Percentiles rank a stretch among this genome's conserved stretches.
Evolutionary conservation across 1,140 invertebrate genomes (phyloP).

Genomic region (Apocrypta bakeri): DNA sequence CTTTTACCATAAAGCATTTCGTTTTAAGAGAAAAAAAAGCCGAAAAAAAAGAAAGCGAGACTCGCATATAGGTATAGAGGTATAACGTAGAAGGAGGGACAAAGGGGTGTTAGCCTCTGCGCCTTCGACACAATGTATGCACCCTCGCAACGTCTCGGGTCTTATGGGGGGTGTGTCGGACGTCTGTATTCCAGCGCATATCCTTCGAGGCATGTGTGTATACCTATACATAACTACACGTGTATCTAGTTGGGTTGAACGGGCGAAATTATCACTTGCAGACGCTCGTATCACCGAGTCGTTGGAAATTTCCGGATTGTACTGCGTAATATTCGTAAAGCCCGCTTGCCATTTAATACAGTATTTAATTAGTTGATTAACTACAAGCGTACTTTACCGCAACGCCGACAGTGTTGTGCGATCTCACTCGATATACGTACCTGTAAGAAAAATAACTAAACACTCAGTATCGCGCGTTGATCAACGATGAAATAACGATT

Average conservation of each 20-base stretch:
- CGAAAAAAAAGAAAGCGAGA: constrained; percentile 23
- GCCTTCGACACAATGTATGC: constrained; percentile 42
- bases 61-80: background rate
- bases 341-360: too few relatives aligned
- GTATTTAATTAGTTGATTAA: background rate
- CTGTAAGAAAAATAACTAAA: constrained; percentile 22
- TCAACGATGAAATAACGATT: background rate
- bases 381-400: background rate
- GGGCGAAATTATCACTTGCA: constrained; percentile 46
- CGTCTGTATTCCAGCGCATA: constrained; percentile 38
- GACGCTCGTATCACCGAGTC: constrained; percentile 33
- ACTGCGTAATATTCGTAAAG: constrained; percentile 24
- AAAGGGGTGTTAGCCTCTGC: constrained; percentile 4
- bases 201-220: background rate
- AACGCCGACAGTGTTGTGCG: background rate
- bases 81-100: constrained; percentile 39
- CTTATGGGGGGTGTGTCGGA: constrained; percentile 36
- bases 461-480: background rate
- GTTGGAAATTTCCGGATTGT: constrained; percentile 18
- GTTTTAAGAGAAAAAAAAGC: background rate
- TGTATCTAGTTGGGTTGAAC: constrained; percentile 2
- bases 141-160: constrained; percentile 48
- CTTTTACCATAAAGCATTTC: too few relatives aligned
- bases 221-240: constrained; percentile 19
- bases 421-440: constrained; percentile 34